These are phyloP conservation scores for Corvus hawaiiensis DNA, from an alignment of 2,113 vertebrate species.

Conservation along the genomic window DNA sequence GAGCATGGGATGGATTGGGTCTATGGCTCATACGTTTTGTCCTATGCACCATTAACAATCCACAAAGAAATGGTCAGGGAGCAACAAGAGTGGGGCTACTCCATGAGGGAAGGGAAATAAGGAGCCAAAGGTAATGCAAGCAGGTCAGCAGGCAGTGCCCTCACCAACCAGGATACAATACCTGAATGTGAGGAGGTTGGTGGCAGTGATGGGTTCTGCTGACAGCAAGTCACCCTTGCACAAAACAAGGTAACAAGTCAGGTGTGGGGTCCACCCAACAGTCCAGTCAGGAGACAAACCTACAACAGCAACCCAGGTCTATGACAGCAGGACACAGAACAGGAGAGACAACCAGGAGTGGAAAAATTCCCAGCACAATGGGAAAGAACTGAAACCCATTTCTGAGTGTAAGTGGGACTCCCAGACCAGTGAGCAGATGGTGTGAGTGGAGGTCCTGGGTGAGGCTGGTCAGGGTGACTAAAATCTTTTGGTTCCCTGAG, in stretches of 20 bases:
- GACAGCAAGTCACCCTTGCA: neutral
- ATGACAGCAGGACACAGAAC: neutral
- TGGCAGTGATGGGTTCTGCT: neutral
- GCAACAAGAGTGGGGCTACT: neutral
- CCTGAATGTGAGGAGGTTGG: neutral
- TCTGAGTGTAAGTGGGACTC: neutral
- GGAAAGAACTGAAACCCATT: neutral
- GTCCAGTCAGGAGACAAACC: neutral
- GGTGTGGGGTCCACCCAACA: neutral
- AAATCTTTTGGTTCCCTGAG: neutral
- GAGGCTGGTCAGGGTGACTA: neutral
- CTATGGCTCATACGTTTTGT: neutral
- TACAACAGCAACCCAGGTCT: neutral
- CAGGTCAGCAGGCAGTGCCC: neutral
- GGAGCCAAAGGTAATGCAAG: neutral
- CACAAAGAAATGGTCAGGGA: neutral
- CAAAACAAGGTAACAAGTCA: neutral
- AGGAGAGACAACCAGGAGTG: neutral
- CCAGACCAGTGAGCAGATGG: neutral
- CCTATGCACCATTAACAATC: neutral
- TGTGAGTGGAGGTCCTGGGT: neutral
- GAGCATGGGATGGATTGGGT: neutral
- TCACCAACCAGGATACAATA: neutral
- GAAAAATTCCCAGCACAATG: neutral
- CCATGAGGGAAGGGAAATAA: neutral